These are phyloP conservation scores for Oxystoma pomonae DNA, from an alignment of 2,888 invertebrate species.

Conservation along the genomic window DNA sequence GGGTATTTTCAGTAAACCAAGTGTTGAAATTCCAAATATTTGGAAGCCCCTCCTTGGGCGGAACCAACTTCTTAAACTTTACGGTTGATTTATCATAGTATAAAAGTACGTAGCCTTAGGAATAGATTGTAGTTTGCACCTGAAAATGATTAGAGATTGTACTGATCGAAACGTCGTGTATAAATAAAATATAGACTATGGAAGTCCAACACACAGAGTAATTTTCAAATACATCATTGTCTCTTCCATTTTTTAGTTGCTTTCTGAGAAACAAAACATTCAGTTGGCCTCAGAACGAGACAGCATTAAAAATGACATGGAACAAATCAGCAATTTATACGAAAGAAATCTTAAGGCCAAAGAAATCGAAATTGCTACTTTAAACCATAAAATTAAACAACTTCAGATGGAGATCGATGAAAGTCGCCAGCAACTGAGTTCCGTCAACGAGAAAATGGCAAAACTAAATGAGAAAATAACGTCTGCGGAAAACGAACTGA, in stretches of 20 bases:
- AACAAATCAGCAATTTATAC: constrained; percentile 53
- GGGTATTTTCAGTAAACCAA: no score
- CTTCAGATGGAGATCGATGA: constrained; percentile 45
- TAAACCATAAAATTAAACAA: constrained; percentile 45
- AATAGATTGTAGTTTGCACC: no score
- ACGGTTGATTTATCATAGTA: no score
- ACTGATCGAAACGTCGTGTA: no score
- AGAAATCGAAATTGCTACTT: constrained; percentile 54
- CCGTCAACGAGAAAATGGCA: constrained; percentile 34
- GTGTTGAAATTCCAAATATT: no score
- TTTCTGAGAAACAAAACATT: constrained; percentile 56
- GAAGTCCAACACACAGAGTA: no score
- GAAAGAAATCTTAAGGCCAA: constrained; percentile 55
- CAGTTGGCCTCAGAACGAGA: constrained; percentile 58
- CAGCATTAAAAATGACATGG: constrained; percentile 55
- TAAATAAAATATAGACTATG: no score
- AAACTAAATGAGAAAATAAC: constrained; percentile 37
- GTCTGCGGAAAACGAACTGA: constrained; percentile 36
- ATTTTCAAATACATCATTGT: no score
- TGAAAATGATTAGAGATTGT: no score
- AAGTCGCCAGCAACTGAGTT: constrained; percentile 37
- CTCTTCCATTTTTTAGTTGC: constrained; percentile 47
- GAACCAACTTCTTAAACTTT: no score
- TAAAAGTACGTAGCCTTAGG: no score
- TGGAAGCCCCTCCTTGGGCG: no score